Evolutionary conservation across 1,140 invertebrate species (phyloP), one percentile per base, ranked within the genome.

Genomic region (Leptestheria dahalacensis): DNA sequence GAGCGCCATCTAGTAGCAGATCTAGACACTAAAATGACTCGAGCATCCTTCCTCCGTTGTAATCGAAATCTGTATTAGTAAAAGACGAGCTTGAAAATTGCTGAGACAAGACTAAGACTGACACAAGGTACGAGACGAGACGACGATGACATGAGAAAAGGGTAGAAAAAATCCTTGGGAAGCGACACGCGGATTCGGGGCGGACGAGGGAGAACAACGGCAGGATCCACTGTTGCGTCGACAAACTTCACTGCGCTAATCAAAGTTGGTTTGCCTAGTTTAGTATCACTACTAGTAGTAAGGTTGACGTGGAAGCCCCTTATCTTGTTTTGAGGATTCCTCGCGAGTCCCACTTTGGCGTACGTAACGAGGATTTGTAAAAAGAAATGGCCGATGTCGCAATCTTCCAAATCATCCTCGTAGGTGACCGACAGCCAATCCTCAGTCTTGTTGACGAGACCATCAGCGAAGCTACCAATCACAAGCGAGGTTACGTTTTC

Each of bases 91-190:
- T 41, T 9, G 6, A 41, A 41, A 15, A 41, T 41, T 6, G 6
- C 15, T 9, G 33, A 41, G 15, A 41, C 6, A 41, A 6, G 33
- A 41, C 33, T 6, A 41, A 41, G 15, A 41, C 33, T 9, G 6
- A 41, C 6, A 41, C n/a, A 15, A 41, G 33, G 33, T 41, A 9
- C 15, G 33, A 41, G 6, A 41, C 33, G 6, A 41, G 33, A 41
- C 33, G 33, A 41, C 21, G 62, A 61, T 41, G 63, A 58, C 20
- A 65, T 62, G 20, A 67, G 59, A 66, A 85, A 84, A 26, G 83
- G 83, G 68, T 84, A 84, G 67, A 84, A 84, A 67, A 84, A 85
- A 67, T 84, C 82, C 56, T 76, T 72, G 2, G 82, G 82, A 11
- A 84, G 70, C 66, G 75, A 76, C 41, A 82, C 72, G 60, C n/a